These are phyloP conservation scores for Pangasius mekongensis DNA, from an alignment of 2,797 vertebrate species.

Conservation along the genomic window DNA sequence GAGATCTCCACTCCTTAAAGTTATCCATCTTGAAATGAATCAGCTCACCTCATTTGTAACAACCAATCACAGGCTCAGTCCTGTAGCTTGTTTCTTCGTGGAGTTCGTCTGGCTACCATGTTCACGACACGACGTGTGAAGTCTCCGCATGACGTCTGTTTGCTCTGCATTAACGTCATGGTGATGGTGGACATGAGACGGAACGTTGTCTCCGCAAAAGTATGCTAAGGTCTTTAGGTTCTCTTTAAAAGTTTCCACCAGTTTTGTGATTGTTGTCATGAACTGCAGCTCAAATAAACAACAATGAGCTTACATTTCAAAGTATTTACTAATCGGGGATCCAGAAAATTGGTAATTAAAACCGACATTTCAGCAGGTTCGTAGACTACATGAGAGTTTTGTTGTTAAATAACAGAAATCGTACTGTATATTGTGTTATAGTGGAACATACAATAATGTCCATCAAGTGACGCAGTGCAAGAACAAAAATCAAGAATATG, in stretches of 20 bases:
- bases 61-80: neutral
- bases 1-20: neutral
- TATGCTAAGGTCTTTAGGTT: neutral
- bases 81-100: neutral
- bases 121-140: too few species aligned
- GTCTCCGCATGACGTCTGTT: neutral
- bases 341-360: too few species aligned
- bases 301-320: neutral
- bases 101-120: too few species aligned
- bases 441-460: neutral
- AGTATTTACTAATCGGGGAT: neutral
- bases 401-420: neutral
- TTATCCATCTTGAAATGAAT: too few species aligned
- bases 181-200: neutral
- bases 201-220: too few species aligned
- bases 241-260: neutral
- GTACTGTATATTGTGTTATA: neutral
- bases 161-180: neutral
- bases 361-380: neutral
- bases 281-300: neutral
- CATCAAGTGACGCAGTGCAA: too few species aligned
- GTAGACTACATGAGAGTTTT: neutral
- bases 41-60: neutral
- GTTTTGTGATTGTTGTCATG: neutral
- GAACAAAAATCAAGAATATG: too few species aligned